Conservation (phyloP, 2,797 vertebrate genomes). For the Acridotheres tristis region DNA sequence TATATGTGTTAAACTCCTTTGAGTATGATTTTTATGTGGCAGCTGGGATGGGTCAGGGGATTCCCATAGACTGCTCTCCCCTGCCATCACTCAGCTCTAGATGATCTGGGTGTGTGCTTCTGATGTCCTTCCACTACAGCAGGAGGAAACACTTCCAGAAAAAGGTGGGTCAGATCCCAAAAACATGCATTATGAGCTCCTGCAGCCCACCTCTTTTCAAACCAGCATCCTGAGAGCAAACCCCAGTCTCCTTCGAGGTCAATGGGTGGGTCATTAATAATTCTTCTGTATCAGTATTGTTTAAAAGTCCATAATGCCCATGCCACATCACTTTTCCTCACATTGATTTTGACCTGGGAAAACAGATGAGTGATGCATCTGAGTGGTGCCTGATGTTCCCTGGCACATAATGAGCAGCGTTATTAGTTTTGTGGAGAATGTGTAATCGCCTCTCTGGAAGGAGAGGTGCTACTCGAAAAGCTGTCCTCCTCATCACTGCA, state of each 20-base stretch:
- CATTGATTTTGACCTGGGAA: background rate
- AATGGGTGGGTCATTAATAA: background rate
- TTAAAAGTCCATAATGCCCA: background rate
- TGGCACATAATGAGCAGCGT: background rate
- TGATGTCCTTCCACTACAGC: too few species aligned
- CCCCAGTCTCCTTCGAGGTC: background rate
- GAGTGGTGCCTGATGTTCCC: background rate
- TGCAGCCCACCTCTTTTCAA: background rate
- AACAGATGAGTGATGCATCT: background rate
- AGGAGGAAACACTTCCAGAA: background rate
- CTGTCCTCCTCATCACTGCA: background rate
- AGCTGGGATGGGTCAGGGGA: background rate
- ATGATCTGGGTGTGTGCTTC: background rate
- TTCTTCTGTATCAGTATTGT: background rate
- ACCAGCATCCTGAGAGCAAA: background rate
- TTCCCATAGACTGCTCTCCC: background rate
- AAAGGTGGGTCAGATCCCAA: background rate
- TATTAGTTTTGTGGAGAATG: background rate
- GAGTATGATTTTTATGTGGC: background rate
- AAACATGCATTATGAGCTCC: background rate
- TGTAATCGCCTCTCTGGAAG: background rate
- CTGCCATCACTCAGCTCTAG: rapidly evolving
- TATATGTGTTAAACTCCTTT: background rate
- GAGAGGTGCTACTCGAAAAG: background rate
- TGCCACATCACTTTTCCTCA: background rate